A percentile compares a stretch with the other conserved stretches of the same genome.
phyloP scores from a whole-genome alignment of 2,113 vertebrate genomes.

The Lamprotornis superbus region DNA sequence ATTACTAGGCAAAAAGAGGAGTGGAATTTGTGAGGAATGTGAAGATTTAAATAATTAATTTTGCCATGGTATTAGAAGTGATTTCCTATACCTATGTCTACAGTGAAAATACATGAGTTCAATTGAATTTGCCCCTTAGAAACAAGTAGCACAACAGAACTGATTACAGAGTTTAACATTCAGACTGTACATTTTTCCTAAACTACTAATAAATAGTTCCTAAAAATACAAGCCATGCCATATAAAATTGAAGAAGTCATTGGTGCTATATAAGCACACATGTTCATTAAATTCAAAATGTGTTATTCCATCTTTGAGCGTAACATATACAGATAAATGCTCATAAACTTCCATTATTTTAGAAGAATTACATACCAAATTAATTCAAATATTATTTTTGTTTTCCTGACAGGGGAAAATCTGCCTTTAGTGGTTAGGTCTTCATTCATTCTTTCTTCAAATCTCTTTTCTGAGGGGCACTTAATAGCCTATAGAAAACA shows the following conservation, averaged over 20 bases:
- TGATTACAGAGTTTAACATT: background rate
- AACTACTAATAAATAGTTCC: background rate
- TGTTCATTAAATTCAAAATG: background rate
- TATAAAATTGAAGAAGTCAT: background rate
- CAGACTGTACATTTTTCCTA: background rate
- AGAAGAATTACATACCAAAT: background rate
- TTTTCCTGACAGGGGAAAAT: background rate
- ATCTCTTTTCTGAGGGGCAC: background rate
- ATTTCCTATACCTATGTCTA: background rate
- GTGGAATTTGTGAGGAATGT: background rate
- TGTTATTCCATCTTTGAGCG: background rate
- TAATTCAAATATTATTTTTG: background rate
- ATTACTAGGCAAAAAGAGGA: background rate
- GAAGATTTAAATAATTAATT: constrained; percentile 2
- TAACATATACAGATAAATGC: background rate
- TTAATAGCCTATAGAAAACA: background rate
- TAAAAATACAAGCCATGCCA: background rate
- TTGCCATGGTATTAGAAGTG: background rate
- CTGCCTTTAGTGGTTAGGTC: background rate
- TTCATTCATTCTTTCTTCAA: background rate
- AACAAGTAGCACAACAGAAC: background rate
- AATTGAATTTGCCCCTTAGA: background rate
- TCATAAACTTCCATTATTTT: background rate
- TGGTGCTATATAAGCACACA: background rate
- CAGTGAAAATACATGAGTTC: background rate